Evolutionary conservation across 1,140 invertebrate species (phyloP).

Genomic region (Trichonephila clavipes): DNA sequence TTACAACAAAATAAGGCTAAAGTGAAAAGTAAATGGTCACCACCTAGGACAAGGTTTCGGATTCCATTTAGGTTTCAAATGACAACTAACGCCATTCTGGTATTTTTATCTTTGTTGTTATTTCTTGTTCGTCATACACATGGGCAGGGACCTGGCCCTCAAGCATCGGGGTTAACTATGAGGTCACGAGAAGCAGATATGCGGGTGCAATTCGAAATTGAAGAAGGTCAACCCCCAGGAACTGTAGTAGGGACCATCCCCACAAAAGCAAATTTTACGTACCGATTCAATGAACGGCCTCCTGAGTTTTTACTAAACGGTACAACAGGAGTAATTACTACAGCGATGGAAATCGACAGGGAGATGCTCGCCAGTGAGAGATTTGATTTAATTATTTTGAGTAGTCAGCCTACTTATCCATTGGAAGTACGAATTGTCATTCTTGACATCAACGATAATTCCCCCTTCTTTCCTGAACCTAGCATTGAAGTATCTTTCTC

Average conservation of each 20-base stretch:
- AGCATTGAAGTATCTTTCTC: constrained; percentile 92
- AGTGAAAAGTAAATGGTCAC: constrained; percentile 55
- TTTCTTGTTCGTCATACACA: constrained; percentile 65
- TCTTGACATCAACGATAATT: constrained; percentile 93
- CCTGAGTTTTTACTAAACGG: constrained; percentile 90
- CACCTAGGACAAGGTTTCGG: constrained; percentile 31
- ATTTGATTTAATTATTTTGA: constrained; percentile 93
- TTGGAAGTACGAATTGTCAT: constrained; percentile 94
- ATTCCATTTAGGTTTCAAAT: constrained; percentile 46
- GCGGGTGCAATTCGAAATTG: constrained; percentile 85
- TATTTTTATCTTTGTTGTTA: constrained; percentile 53
- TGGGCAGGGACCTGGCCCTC: constrained; percentile 48
- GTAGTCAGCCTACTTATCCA: constrained; percentile 95
- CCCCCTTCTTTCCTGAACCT: constrained; percentile 93
- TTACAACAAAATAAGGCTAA: constrained; percentile 39
- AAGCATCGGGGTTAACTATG: constrained; percentile 57
- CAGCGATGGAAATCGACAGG: constrained; percentile 89
- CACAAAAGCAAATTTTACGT: constrained; percentile 89
- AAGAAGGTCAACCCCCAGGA: constrained; percentile 90
- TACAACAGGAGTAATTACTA: constrained; percentile 90
- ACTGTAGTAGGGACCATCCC: constrained; percentile 92
- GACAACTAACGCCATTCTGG: constrained; percentile 13
- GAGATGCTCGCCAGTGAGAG: constrained; percentile 88
- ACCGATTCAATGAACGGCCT: constrained; percentile 92
- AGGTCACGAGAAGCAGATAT: constrained; percentile 74